Base-by-base conservation (phyloP, 2,888 invertebrate genomes). In the Spialia ferax region DNA sequence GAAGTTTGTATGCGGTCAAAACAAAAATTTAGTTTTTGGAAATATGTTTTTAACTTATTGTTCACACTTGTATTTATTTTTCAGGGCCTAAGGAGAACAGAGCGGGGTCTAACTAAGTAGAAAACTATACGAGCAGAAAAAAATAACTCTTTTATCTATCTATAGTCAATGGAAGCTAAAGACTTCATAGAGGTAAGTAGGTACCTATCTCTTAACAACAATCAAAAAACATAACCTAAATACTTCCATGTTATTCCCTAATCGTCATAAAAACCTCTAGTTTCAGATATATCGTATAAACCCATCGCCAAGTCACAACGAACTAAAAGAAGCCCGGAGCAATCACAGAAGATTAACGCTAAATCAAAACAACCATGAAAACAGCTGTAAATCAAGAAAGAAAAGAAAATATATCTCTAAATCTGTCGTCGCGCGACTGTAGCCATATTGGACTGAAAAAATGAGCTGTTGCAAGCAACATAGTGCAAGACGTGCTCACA, bases 311-410 rank as follows among this genome's bases (percentile, higher is more conserved):
- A 62, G 50, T 23, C 11, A 10, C 32, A 11, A 13, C 29, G 29
- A 20, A 29, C 22, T 61, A 50, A 50, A 50, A 61, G 32, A 61
- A 35, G 18, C 20, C 48, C 20, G 11, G 48, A n/a, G 22, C 22
- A 48, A 48, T 61, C 50, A 26, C 18, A 13, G 13, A 55, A 42
- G 26, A 55, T 55, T 42, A 26, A 42, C 13, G 20, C 42, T 42
- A 38, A 55, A 55, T 55, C 55, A 63, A 45, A 63, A 45, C 56
- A 63, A 56, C 55, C 63, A 26, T 26, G 29, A 56, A 32, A n/a
- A 56, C 23, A 7, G n/a, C n/a, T n/a, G 11, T 64, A 56, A 64
- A 64, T 63, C 52, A 57, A 35, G 48, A 48, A 50, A 35, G 5
- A 35, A 35, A 48, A 20, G 10, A 20, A 20, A 48, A 23, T 23